Conservation (phyloP, 2,797 vertebrate species). For the Tachyglossus aculeatus region DNA sequence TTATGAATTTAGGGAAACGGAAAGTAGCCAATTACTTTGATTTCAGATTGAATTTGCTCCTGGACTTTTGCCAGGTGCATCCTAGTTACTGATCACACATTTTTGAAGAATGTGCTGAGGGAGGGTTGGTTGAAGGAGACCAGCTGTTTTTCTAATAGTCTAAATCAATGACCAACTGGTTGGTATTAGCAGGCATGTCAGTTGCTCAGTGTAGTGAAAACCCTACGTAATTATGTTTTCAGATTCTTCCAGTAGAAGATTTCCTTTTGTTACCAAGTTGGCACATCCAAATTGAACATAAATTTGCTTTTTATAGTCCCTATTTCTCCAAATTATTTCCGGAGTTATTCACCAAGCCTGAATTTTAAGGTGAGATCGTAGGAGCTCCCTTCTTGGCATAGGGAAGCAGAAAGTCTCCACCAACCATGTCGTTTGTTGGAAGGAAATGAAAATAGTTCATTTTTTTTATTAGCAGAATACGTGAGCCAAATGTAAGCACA, state of each 20-base stretch:
- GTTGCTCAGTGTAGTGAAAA: conserved; percentile 23
- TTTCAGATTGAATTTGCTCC: conserved; percentile 49
- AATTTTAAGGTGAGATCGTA: fast-evolving
- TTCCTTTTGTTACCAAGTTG: not conserved
- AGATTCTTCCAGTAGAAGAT: not conserved
- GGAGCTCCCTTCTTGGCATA: not conserved
- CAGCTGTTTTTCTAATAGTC: conserved; percentile 67
- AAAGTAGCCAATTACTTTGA: conserved; percentile 58
- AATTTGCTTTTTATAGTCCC: not conserved
- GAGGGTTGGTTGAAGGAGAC: conserved; percentile 61
- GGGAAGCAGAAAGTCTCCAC: not conserved
- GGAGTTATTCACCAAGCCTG: not conserved
- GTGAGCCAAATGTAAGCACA: fast-evolving
- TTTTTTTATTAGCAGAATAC: not conserved
- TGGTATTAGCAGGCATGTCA: conserved; percentile 43
- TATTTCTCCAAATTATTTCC: not conserved
- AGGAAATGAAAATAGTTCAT: not conserved
- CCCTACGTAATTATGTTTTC: conserved; percentile 10
- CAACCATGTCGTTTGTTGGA: not conserved
- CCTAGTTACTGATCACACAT: conserved; percentile 50
- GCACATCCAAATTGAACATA: not conserved
- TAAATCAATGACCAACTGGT: conserved; percentile 65
- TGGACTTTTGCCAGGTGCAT: conserved; percentile 54
- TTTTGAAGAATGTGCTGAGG: conserved; percentile 36
- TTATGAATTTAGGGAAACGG: conserved; percentile 51